Percentiles rank a stretch among this genome's conserved stretches.
These are phyloP conservation scores for Cossypha caffra DNA, from an alignment of 2,797 vertebrate species.

Conservation along the genomic window DNA sequence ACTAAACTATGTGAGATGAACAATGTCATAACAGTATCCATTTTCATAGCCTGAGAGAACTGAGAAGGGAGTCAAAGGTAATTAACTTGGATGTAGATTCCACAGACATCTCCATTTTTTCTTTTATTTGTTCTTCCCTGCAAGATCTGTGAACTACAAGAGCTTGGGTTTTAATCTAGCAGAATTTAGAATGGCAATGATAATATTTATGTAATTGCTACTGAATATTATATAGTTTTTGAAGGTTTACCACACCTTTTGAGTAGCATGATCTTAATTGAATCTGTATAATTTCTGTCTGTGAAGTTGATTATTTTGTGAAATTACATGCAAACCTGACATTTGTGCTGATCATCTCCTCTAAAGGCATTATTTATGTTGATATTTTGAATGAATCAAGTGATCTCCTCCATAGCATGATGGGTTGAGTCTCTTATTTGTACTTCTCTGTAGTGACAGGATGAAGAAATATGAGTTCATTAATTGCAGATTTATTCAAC, in stretches of 20 bases:
- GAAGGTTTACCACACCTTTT: background rate
- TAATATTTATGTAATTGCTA: background rate
- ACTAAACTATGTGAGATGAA: background rate
- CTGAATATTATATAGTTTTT: background rate
- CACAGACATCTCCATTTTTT: background rate
- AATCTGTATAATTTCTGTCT: background rate
- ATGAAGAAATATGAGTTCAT: conserved; percentile 12
- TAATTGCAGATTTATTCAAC: background rate
- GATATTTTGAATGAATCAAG: background rate
- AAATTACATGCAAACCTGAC: conserved; percentile 1
- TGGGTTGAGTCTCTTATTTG: background rate
- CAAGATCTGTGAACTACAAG: background rate
- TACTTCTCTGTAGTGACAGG: background rate
- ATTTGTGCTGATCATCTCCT: background rate
- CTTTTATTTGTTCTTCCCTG: background rate
- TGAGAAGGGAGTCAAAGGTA: background rate
- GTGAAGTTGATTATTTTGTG: background rate
- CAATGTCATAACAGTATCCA: background rate
- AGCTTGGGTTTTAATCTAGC: background rate
- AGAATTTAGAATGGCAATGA: background rate
- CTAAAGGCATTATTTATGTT: background rate
- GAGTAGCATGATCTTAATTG: background rate
- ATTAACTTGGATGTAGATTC: background rate
- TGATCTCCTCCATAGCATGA: background rate
- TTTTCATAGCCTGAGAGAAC: background rate